phyloP scores from a whole-genome alignment of 2,113 vertebrate genomes.

The Bagarius yarrelli region DNA sequence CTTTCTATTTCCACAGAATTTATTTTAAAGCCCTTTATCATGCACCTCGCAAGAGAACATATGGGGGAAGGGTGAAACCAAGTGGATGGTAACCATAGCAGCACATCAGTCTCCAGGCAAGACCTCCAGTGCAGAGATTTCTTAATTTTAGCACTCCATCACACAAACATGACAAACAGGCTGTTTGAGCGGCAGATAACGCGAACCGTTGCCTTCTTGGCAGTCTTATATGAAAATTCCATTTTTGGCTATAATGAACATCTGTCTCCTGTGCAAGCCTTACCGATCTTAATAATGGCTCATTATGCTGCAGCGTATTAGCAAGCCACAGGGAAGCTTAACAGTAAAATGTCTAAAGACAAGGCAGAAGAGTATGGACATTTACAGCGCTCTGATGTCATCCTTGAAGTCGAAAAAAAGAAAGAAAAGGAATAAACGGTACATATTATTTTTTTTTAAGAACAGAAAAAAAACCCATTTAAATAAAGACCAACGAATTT shows the following conservation, averaged over 20 bases:
- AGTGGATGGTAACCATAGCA: slow-evolving; percentile 57
- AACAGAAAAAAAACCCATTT: not conserved
- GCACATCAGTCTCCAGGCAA: slow-evolving; percentile 46
- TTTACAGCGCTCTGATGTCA: not conserved
- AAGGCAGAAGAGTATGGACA: not conserved
- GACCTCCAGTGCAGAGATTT: slow-evolving; percentile 21
- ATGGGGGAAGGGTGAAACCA: not conserved
- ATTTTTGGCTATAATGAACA: slow-evolving; percentile 18
- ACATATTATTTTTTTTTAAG: not conserved
- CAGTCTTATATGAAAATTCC: not conserved
- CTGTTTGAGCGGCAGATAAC: slow-evolving; percentile 1
- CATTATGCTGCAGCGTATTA: slow-evolving; percentile 10
- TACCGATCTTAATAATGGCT: slow-evolving; percentile 19
- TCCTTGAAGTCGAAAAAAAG: not conserved
- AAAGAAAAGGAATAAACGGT: not conserved
- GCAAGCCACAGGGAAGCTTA: not conserved
- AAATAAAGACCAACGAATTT: not conserved
- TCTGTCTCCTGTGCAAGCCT: slow-evolving; percentile 14
- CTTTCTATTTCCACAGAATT: not conserved
- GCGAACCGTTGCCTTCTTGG: not conserved
- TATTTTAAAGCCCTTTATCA: slow-evolving; percentile 44
- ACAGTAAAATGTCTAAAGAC: not conserved
- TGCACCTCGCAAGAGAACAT: slow-evolving; percentile 32
- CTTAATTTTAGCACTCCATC: slow-evolving; percentile 40
- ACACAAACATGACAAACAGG: slow-evolving; percentile 24